Conservation (phyloP, 2,797 vertebrate genomes). For the Phalanger gymnotis region DNA sequence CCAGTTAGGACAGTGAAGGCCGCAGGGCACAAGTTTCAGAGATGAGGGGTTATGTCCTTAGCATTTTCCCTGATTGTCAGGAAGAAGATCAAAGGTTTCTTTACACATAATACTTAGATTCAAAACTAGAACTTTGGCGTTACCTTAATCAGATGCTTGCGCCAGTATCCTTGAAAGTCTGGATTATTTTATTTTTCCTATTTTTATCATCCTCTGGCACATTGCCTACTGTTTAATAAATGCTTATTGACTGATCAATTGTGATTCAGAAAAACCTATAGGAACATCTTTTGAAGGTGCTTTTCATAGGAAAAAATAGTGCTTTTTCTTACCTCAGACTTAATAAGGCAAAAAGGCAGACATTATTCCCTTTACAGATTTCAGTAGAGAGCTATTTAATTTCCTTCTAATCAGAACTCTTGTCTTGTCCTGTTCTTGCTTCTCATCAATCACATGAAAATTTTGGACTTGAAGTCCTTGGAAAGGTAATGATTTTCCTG, state of each 20-base stretch:
- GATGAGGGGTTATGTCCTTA: background rate
- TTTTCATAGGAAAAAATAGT: background rate
- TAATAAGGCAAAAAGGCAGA: background rate
- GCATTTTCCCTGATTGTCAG: background rate
- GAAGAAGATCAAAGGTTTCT: background rate
- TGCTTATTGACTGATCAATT: background rate
- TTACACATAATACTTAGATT: slow-evolving; percentile 6
- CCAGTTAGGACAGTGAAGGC: background rate
- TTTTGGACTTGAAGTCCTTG: slow-evolving; percentile 14
- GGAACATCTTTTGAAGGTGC: slow-evolving; percentile 2
- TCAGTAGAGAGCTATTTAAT: background rate
- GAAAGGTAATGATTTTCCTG: slow-evolving; percentile 7
- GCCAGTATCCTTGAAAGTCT: background rate
- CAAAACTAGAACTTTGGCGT: slow-evolving; percentile 23
- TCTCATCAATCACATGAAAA: slow-evolving; percentile 1
- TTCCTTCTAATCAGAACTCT: background rate
- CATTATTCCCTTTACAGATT: background rate
- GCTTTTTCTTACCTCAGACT: background rate
- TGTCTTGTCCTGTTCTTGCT: background rate
- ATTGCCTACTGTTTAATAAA: background rate
- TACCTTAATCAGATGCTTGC: background rate
- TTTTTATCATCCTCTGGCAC: background rate
- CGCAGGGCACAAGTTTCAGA: background rate
- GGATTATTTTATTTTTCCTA: background rate
- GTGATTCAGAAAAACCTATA: background rate